Base-by-base conservation (phyloP, 2,113 vertebrate genomes). In the Panurus biarmicus region DNA sequence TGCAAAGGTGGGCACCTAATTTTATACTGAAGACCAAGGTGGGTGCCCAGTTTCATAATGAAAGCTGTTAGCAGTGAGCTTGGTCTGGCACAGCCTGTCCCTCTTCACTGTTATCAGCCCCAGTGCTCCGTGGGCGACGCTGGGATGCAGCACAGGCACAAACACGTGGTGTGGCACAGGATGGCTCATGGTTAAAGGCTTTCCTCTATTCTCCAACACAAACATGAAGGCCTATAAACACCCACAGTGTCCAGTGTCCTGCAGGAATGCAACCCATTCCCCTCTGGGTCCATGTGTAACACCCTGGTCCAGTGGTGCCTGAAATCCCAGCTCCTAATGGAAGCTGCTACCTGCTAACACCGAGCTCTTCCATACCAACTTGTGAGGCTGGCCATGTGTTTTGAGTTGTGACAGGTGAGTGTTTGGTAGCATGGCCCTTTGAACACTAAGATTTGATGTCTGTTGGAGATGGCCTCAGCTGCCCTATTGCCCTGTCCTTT, bases 61-160 rank as follows among this genome's bases (percentile, higher is more conserved):
- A 17, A 80, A 61, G 22, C 15, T 5, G 2, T 22, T 14, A 40
- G 31, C 53, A 76, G 53, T n/a, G 76, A 47, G 11, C 57, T 62
- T 23, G 51, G 11, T 22, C 24, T 3, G 12, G 25, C 70, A 1
- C 1, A 66, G 54, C 45, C 40, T 2, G 4, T 65, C 19, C 42
- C 47, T 29, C 12, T 28, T 16, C 2, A 7, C 58, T 44, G 20
- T 0, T 4, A 4, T 1, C 1, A 3, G 21, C 24, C 80, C 36
- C 42, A 29, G n/a, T 0, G 12, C 36, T 31, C 72, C 0, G 0
- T 20, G 36, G 67, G 51, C 0, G 1, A 35, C 16, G 57, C 38
- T 45, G 77, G 50, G 81, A 42, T 28, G 42, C 47, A 70, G 71
- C 9, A 11, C 31, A 54, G 75, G 45, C 40, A 66, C 9, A 15